phyloP scores from a whole-genome alignment of 2,888 invertebrate genomes.

The Diloba caeruleocephala region DNA sequence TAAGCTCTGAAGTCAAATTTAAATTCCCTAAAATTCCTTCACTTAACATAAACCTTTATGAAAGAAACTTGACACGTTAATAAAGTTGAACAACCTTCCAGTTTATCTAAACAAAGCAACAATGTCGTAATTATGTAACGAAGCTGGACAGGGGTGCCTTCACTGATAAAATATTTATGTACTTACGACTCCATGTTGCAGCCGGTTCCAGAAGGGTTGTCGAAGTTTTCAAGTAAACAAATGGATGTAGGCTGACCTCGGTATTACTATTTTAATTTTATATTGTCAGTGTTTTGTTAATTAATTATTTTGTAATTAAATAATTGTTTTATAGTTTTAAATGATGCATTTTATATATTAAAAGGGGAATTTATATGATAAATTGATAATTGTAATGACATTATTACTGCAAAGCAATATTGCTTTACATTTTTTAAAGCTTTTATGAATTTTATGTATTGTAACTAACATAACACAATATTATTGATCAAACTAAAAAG shows the following conservation, averaged over 20 bases:
- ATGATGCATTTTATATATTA: too few relatives aligned
- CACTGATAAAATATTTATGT: slow-evolving; percentile 51
- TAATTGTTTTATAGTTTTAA: too few relatives aligned
- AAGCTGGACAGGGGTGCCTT: slow-evolving; percentile 44
- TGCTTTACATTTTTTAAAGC: too few relatives aligned
- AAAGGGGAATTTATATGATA: too few relatives aligned
- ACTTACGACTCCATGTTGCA: slow-evolving; percentile 18
- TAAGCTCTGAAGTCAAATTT: too few relatives aligned
- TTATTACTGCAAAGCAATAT: too few relatives aligned
- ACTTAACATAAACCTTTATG: slow-evolving; percentile 2
- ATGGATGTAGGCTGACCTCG: slow-evolving; percentile 20
- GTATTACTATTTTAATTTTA: background rate
- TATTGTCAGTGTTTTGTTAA: background rate
- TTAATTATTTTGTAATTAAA: too few relatives aligned
- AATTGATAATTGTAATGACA: too few relatives aligned
- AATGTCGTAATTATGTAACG: slow-evolving; percentile 44
- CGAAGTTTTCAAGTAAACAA: slow-evolving; percentile 45
- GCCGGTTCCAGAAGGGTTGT: slow-evolving; percentile 36
- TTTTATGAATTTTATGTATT: too few relatives aligned
- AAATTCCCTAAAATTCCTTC: too few relatives aligned
- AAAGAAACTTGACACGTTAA: slow-evolving; percentile 16
- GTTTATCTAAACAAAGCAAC: slow-evolving; percentile 47
- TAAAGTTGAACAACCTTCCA: slow-evolving; percentile 27
- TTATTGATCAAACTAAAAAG: too few relatives aligned
- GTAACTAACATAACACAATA: too few relatives aligned